Evolutionary conservation across 1,140 invertebrate species (phyloP), one percentile per base, ranked within the genome.

Genomic region (Sitodiplosis mosellana): DNA sequence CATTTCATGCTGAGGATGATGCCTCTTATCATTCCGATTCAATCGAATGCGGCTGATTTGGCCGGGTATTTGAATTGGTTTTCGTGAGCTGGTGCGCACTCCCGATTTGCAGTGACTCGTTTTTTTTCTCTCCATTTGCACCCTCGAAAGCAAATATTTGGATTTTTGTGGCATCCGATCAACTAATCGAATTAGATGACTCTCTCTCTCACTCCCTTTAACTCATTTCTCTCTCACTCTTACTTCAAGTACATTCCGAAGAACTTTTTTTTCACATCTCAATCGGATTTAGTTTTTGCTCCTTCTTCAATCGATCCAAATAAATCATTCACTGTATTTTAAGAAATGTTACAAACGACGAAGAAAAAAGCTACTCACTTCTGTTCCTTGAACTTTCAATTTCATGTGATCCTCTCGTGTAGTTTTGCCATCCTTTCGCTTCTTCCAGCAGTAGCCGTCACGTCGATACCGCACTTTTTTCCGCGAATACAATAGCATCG

Each of bases 401-500:
- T 97, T 97, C 93, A 97, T 96, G 65, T 97, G 93, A 77, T 98
- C 94, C 69, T 98, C 94, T 54, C 94, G 69, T 21, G 92, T 97
- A 43, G 92, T 95, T 69, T 95, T 96, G 6, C 92, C 93, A 67
- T 97, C 92, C 69, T 95, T 95, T 49, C 93, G 71, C 59, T 96
- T 96, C 72, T 96, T 97, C 94, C 93, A 97, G 67, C 90, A 95
- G 66, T 96, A 98, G 19, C 93, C 93, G 64, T 98, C 94, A 45
- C 91, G 76, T 63, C 92, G 77, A 70, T 96, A 98, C 27, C 90
- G 78, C 40, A 96, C 91, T 61, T 92, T 90, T 72, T 96, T 95
- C 43, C 92, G 74, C 57, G 86, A 92, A 72, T 96, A 98, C 45
- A 98, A 73, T 59, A 97, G 69, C 87, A 97, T 89, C 12, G 92